Conservation (phyloP, 2,888 invertebrate species). For the Seira ritae region DNA sequence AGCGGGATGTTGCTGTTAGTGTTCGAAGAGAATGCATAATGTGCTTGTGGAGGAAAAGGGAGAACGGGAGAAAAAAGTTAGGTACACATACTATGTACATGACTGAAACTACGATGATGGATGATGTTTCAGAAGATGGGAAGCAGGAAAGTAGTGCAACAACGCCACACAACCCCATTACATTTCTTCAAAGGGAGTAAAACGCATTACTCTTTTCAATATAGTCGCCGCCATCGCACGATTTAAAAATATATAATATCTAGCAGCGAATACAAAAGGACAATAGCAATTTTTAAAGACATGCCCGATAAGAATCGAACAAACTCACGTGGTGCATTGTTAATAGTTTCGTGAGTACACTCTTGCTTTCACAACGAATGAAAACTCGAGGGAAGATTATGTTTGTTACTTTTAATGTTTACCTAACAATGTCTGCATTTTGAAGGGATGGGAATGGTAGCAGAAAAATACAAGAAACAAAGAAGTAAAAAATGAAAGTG, state of each 20-base stretch:
- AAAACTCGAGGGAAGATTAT: background rate
- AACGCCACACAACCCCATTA: background rate
- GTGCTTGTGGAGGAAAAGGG: background rate
- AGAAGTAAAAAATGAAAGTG: background rate
- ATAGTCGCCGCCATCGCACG: background rate
- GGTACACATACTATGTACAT: background rate
- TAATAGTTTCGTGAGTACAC: constrained; percentile 8
- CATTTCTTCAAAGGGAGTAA: constrained; percentile 5
- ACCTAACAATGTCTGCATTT: background rate
- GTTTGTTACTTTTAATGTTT: constrained; percentile 1
- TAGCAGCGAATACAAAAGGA: background rate
- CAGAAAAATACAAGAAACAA: background rate
- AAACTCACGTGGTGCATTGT: constrained; percentile 16
- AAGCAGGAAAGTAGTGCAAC: constrained; percentile 1
- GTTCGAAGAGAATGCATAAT: background rate
- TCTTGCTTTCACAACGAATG: background rate
- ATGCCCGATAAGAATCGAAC: constrained; percentile 11
- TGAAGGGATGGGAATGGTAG: background rate
- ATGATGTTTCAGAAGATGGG: constrained; percentile 27
- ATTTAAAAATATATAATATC: background rate
- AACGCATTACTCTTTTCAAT: constrained; percentile 15
- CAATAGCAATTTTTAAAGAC: constrained; percentile 10
- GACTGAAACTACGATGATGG: constrained; percentile 4
- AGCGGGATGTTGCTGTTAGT: background rate
- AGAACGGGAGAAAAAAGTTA: background rate